A percentile compares a stretch with the other conserved stretches of the same genome.
phyloP scores from a whole-genome alignment of 2,797 vertebrate species.

The Zalophus californianus region DNA sequence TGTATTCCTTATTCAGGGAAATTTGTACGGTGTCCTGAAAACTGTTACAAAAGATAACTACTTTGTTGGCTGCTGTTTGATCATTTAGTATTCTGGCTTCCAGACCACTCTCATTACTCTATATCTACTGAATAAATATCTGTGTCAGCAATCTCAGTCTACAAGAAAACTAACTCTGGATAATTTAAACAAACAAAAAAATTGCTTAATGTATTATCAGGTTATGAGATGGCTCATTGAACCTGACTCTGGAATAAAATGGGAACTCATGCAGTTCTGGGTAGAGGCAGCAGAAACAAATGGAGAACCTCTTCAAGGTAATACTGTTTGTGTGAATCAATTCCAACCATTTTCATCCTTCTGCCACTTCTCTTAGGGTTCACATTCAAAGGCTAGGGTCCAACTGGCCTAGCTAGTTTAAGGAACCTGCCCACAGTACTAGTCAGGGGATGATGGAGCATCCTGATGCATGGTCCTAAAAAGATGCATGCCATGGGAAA shows the following conservation, averaged over 20 bases:
- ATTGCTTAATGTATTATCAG: neutral
- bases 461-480: neutral
- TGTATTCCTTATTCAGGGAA: conserved; percentile 29
- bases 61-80: neutral
- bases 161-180: conserved; percentile 2
- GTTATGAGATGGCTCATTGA: neutral
- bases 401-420: neutral
- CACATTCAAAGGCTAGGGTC: neutral
- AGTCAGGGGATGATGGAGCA: neutral
- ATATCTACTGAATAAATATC: neutral
- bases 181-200: neutral
- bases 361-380: neutral
- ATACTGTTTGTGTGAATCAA: neutral
- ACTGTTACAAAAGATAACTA: neutral
- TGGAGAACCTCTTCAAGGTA: neutral
- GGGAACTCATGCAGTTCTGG: neutral
- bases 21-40: neutral
- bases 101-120: neutral
- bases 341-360: neutral
- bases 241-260: neutral
- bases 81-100: neutral
- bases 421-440: neutral
- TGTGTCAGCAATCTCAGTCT: neutral
- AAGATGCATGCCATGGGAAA: neutral
- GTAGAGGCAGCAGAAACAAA: neutral